Percentiles rank a stretch among this genome's conserved stretches.
These are phyloP conservation scores for Crax fasciolata DNA, from an alignment of 2,797 vertebrate genomes.

Conservation along the genomic window DNA sequence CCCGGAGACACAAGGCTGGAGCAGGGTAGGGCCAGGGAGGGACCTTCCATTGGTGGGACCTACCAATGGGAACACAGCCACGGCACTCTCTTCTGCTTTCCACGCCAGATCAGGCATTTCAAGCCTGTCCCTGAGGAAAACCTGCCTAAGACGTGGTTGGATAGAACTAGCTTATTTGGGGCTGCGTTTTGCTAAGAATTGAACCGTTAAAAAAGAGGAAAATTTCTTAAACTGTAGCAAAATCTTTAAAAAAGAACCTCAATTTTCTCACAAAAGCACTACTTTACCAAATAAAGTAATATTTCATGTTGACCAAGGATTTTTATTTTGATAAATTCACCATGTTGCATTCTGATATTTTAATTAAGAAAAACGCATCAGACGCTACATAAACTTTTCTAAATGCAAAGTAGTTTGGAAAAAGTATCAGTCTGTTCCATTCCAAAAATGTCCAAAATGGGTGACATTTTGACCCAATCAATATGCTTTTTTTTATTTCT, in stretches of 20 bases:
- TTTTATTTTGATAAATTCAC: constrained; percentile 27
- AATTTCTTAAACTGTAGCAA: neutral
- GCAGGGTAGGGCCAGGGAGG: rapidly evolving
- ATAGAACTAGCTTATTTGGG: neutral
- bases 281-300: neutral
- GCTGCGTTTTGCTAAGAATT: neutral
- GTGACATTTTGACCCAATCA: constrained; percentile 17
- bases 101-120: neutral
- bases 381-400: neutral
- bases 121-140: neutral
- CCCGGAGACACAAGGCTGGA: neutral
- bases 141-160: neutral
- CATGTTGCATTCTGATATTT: neutral
- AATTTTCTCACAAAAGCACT: neutral
- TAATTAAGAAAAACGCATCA: neutral
- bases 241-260: neutral
- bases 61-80: neutral
- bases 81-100: neutral
- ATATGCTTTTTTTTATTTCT: constrained; percentile 13
- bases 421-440: neutral
- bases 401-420: neutral
- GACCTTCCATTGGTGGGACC: neutral
- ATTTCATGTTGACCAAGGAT: neutral
- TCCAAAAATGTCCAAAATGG: constrained; percentile 38
- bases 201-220: neutral